Conservation (phyloP, 2,888 invertebrate genomes). For the Microctonus hyperodae region DNA sequence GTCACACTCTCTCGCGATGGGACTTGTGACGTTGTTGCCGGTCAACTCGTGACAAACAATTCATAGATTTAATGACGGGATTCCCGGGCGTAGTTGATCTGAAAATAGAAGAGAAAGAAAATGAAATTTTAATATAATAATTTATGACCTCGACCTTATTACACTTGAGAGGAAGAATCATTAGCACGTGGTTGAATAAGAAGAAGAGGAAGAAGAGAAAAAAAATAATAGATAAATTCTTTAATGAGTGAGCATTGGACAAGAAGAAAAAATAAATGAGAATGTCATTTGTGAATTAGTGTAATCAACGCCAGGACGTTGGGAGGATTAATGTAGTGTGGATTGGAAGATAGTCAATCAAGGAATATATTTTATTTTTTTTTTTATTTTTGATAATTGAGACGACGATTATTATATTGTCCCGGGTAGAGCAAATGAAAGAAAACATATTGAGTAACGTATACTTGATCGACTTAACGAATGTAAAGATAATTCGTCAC, state of each 20-base stretch:
- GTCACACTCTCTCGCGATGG: slow-evolving; percentile 25
- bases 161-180: background rate
- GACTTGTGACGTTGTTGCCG: slow-evolving; percentile 5
- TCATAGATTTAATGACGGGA: background rate
- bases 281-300: slow-evolving; percentile 28
- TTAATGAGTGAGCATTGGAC: background rate
- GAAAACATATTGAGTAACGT: background rate
- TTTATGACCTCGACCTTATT: background rate
- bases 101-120: background rate
- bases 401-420: background rate
- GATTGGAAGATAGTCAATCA: too few relatives aligned
- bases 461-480: background rate
- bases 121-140: background rate
- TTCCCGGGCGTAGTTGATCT: background rate
- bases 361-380: background rate
- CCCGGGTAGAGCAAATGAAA: background rate
- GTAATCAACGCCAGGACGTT: slow-evolving; percentile 38
- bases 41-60: slow-evolving; percentile 4
- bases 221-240: background rate
- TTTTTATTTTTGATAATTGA: background rate
- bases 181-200: background rate
- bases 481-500: slow-evolving; percentile 13
- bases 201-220: background rate
- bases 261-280: background rate
- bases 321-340: slow-evolving; percentile 31